Base-by-base conservation (phyloP, 2,113 vertebrate species). In the Casuarius casuarius region DNA sequence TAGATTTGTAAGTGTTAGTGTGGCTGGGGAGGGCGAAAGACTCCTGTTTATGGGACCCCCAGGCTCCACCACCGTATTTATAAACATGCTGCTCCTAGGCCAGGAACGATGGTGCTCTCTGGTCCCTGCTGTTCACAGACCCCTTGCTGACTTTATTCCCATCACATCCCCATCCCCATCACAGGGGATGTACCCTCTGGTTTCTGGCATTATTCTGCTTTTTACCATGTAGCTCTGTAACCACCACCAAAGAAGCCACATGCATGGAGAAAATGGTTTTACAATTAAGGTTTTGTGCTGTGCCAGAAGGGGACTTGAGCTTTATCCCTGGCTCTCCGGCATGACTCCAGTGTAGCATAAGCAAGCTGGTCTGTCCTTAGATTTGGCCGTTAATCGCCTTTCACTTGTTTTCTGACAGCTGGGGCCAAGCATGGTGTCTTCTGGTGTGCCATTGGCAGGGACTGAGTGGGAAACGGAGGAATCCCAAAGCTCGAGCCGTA, bases 361-460 rank as follows among this genome's bases (percentile, higher is more conserved):
- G 73, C 48, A 84, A 92, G 51, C 2, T 1, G 54, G 29, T 58
- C 87, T 2, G 2, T 89, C 95, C 91, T 87, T 73, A 87, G 76
- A 51, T 74, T 82, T 89, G 73, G 86, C 35, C 46, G 46, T 46
- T 96, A 87, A 95, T 94, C 51, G 74, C 1, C 5, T 95, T 95
- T 95, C 70, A 84, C 65, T 94, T 38, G 81, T 84, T 95, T 91
- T 95, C 77, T 95, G 70, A 92, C 87, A 94, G 84, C 89, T 95
- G 95, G 31, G 38, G 66, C 28, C 66, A 82, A 95, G 78, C 31
- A 63, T 8, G 23, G n/a, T 51, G 28, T 44, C 25, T 89, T 89
- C 62, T 78, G 51, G 94, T 1, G 1, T 18, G 20, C 56, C 62
- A 49, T 22, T 3, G 7, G n/a, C 63, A 80, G 63, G 13, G 35